Percentiles rank a stretch among this genome's conserved stretches.
phyloP scores from a whole-genome alignment of 2,797 vertebrate species.

The Trematocara caparti region DNA sequence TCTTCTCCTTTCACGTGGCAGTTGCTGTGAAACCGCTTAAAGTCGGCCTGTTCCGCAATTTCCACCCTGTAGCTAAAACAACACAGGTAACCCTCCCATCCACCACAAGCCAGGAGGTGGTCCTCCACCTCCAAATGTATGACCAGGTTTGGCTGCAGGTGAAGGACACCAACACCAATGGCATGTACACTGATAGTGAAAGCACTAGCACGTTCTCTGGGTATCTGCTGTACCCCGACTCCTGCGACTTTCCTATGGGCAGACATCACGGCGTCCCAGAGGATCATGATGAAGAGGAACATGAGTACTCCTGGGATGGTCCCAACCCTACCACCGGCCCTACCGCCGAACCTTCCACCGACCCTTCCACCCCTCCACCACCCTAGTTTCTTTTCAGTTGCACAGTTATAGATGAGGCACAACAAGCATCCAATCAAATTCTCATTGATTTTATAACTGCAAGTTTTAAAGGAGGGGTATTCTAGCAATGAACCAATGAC shows the following conservation, averaged over 20 bases:
- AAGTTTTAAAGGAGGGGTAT: slow-evolving; percentile 27
- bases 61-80: slow-evolving; percentile 27
- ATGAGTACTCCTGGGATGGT: slow-evolving; percentile 3
- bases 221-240: slow-evolving; percentile 69
- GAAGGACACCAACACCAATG: slow-evolving; percentile 49
- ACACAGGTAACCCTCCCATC: slow-evolving; percentile 12
- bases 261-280: neutral
- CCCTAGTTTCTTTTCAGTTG: neutral
- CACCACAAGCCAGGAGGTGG: slow-evolving; percentile 50
- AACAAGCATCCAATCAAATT: slow-evolving; percentile 30
- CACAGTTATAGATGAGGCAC: neutral
- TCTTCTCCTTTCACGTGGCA: slow-evolving; percentile 64
- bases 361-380: fast-evolving
- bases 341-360: neutral
- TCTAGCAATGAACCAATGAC: neutral
- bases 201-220: slow-evolving; percentile 70
- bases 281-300: fast-evolving
- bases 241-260: slow-evolving; percentile 18
- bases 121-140: slow-evolving; percentile 42
- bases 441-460: slow-evolving; percentile 8
- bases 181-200: slow-evolving; percentile 34
- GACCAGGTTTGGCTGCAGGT: slow-evolving; percentile 75
- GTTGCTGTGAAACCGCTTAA: slow-evolving; percentile 32
- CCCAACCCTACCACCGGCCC: fast-evolving
- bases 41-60: slow-evolving; percentile 68